Evolutionary conservation across 2,113 vertebrate species (phyloP).

Genomic region (Passer montanus): DNA sequence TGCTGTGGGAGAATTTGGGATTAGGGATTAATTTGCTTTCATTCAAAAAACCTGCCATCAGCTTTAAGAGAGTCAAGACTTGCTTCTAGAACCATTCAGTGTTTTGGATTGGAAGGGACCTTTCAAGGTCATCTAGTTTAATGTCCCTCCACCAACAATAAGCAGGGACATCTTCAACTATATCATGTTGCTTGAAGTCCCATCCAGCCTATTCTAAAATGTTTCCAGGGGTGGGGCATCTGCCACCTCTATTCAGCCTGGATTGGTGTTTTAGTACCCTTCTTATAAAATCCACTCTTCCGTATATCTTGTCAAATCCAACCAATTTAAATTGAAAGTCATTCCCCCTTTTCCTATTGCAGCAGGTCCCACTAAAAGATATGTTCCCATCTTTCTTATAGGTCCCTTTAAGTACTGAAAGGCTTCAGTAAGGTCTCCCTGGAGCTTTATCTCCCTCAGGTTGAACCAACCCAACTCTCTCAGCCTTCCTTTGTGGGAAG

Average conservation of each 20-base stretch:
- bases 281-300: not conserved
- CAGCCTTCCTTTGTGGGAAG: not conserved
- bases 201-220: not conserved
- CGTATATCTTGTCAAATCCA: not conserved
- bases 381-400: not conserved
- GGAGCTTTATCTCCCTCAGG: not conserved
- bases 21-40: not conserved
- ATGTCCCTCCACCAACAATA: too few species aligned
- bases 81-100: not conserved
- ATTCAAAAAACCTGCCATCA: not conserved
- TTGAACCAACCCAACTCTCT: not conserved
- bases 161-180: not conserved
- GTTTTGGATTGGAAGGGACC: not conserved
- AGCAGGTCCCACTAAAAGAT: not conserved
- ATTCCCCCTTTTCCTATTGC: not conserved
- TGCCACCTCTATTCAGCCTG: not conserved
- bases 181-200: not conserved
- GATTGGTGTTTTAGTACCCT: not conserved
- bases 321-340: not conserved
- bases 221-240: not conserved
- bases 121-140: not conserved
- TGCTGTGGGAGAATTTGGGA: not conserved
- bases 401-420: not conserved
- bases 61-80: not conserved
- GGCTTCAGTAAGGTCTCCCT: not conserved